phyloP scores from a whole-genome alignment of 2,888 invertebrate genomes.

The Priocnemis perturbator region DNA sequence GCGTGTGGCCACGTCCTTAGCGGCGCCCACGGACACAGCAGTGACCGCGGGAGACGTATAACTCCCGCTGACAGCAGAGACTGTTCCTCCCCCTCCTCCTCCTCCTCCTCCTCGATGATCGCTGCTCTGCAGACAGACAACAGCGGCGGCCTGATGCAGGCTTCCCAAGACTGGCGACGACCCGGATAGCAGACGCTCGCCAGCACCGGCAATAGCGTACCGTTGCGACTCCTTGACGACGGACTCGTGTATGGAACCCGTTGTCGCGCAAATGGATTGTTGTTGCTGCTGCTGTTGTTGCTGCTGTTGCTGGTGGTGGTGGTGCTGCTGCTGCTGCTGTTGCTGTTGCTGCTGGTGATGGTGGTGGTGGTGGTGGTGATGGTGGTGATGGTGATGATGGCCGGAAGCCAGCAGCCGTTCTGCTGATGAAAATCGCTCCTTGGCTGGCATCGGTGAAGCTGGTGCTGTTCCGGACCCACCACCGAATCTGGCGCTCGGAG shows the following conservation, averaged over 20 bases:
- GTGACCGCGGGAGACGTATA: no score
- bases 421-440: conserved; percentile 75
- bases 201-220: conserved; percentile 55
- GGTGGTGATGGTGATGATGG: conserved; percentile 46
- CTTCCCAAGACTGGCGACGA: conserved; percentile 70
- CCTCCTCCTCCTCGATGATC: conserved; percentile 38
- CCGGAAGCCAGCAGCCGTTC: conserved; percentile 76
- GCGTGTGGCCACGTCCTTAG: conserved; percentile 55
- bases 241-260: conserved; percentile 26
- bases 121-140: conserved; percentile 30
- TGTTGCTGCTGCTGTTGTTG: neutral
- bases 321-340: conserved; percentile 2
- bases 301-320: neutral
- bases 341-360: conserved; percentile 7
- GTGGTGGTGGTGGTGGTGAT: no score
- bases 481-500: conserved; percentile 64
- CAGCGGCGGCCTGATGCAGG: conserved; percentile 47
- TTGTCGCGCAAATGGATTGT: neutral
- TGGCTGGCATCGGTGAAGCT: conserved; percentile 65
- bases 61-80: no score
- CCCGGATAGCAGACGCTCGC: conserved; percentile 65
- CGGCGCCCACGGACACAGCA: conserved; percentile 27
- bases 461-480: conserved; percentile 63
- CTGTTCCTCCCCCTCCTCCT: conserved; percentile 17
- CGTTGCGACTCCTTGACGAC: conserved; percentile 67